Evolutionary conservation across 2,113 vertebrate genomes (phyloP), one percentile per base, ranked within the genome.

Genomic region (Melanerpes aurifrons): DNA sequence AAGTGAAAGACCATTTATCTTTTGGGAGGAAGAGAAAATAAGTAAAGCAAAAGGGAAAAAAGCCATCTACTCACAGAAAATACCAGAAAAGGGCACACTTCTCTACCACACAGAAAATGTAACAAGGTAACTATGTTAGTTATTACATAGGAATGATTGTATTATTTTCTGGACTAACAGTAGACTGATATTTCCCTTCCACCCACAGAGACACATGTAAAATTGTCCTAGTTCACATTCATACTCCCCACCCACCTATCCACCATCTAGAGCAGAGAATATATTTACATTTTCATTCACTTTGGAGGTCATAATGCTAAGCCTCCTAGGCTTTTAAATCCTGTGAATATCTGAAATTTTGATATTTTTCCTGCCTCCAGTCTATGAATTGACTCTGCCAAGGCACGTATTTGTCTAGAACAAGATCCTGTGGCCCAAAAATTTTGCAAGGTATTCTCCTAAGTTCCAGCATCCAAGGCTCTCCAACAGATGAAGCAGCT

Each of bases 201-300:
- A 69, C 4, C 3, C 25, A 40, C 2, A 76, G 28, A 75, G 20
- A 62, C 9, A 69, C 7, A 58, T 5, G 2, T 45, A 48, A 66
- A 5, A 58, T 2, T 56, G 22, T 40, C 10, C 7, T 79, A 62
- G 15, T 58, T 72, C 24, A 29, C 3, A 22, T 47, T 90, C 16
- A 58, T 5, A 43, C 1, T 1, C 14, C 2, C 2, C 4, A 35
- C 15, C 3, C 8, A 43, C 29, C 2, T 6, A 32, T 29, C 4
- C 3, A 11, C 7, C 2, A 25, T 24, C 32, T 61, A 58, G 13
- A 67, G 2, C 3, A 63, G 5, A 1, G 20, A 70, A 48, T 72
- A 35, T 21, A 21, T 50, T 21, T 50, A 80, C 85, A 32, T 24
- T 4, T 58, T 82, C 3, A 0, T 21, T n/a, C 3, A 40, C 1